Evolutionary conservation across 2,797 vertebrate genomes (phyloP).

Genomic region (Labeo calbasu): DNA sequence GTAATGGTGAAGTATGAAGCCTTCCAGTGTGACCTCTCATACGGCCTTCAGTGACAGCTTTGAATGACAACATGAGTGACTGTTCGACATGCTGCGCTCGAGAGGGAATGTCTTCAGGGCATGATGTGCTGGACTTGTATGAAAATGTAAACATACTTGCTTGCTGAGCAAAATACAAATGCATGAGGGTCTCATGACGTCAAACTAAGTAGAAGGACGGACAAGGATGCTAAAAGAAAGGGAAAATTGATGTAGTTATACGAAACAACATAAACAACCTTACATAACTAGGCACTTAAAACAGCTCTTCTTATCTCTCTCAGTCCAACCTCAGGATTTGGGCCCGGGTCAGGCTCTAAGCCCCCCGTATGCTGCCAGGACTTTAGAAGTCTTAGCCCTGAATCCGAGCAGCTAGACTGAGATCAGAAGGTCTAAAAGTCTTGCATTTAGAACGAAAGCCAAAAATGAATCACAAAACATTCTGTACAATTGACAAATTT

Average conservation of each 20-base stretch:
- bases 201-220: background rate
- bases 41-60: conserved; percentile 36
- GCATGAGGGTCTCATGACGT: conserved; percentile 27
- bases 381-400: conserved; percentile 35
- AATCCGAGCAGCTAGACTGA: conserved; percentile 14
- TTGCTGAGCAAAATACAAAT: conserved; percentile 34
- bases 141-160: conserved; percentile 33
- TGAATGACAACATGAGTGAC: conserved; percentile 44
- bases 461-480: background rate
- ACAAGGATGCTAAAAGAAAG: background rate
- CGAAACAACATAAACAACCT: background rate
- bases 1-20: conserved; percentile 45
- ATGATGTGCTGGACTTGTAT: conserved; percentile 31
- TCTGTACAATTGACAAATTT: background rate
- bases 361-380: conserved; percentile 12
- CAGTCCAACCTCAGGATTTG: conserved; percentile 17
- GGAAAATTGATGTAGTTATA: background rate
- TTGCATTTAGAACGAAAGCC: background rate
- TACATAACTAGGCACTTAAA: background rate
- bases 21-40: conserved; percentile 38
- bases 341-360: conserved; percentile 13
- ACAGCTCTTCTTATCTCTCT: conserved; percentile 25
- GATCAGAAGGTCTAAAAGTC: conserved; percentile 4
- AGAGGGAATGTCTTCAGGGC: conserved; percentile 37
- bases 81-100: conserved; percentile 27